phyloP scores from a whole-genome alignment of 1,140 invertebrate species.

The Tyrophagus putrescentiae region DNA sequence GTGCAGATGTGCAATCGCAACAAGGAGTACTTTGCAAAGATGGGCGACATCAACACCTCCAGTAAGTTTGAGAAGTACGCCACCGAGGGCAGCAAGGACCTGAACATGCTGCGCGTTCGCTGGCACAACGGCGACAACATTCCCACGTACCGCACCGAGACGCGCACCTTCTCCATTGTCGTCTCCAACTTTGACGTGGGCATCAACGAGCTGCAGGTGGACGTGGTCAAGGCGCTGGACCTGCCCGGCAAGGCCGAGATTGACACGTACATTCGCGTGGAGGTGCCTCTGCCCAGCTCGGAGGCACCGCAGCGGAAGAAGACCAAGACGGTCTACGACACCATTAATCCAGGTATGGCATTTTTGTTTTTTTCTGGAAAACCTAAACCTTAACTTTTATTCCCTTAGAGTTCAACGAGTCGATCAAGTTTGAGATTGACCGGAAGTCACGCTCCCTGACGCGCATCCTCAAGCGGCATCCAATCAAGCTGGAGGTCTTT shows the following conservation, averaged over 20 bases:
- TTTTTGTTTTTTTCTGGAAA: conserved; percentile 9
- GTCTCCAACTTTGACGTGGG: conserved; percentile 75
- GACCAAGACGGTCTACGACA: conserved; percentile 61
- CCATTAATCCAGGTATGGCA: conserved; percentile 53
- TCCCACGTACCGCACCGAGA: conserved; percentile 87
- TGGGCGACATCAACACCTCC: conserved; percentile 63
- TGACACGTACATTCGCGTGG: conserved; percentile 83
- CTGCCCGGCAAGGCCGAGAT: conserved; percentile 60
- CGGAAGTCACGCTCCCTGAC: conserved; percentile 59
- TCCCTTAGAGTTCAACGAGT: conserved; percentile 54
- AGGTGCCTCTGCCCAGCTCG: conserved; percentile 61
- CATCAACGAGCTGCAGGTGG: conserved; percentile 75
- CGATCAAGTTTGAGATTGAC: conserved; percentile 59
- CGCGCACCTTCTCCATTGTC: conserved; percentile 67
- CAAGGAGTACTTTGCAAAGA: conserved; percentile 69
- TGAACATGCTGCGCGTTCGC: conserved; percentile 63
- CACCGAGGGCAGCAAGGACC: conserved; percentile 64
- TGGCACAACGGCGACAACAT: conserved; percentile 42
- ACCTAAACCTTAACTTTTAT: neutral
- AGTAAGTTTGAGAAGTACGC: conserved; percentile 67
- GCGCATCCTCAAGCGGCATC: conserved; percentile 69
- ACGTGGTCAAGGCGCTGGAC: conserved; percentile 68
- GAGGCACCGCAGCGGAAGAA: conserved; percentile 61
- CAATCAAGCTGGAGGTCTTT: conserved; percentile 76
- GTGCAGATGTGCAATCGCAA: conserved; percentile 63